phyloP scores from a whole-genome alignment of 2,888 invertebrate genomes.

The Xanthia togata region DNA sequence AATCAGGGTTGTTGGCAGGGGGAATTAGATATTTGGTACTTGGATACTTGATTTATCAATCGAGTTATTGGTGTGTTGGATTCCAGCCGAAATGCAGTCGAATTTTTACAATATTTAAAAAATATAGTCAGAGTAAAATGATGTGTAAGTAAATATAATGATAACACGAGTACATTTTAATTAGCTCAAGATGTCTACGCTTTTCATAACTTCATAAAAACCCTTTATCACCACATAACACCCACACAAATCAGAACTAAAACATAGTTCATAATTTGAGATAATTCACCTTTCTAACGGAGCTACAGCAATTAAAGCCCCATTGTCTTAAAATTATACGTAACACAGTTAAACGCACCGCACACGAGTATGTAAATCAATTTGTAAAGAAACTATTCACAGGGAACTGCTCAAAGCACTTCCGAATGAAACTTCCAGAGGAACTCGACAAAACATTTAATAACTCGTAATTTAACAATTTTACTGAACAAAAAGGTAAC shows the following conservation, averaged over 20 bases:
- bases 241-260: conserved; percentile 22
- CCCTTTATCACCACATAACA: neutral
- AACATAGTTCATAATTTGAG: conserved; percentile 45
- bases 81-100: neutral
- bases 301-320: conserved; percentile 50
- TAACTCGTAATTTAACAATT: conserved; percentile 48
- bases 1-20: neutral
- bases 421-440: conserved; percentile 70
- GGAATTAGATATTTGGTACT: conserved; percentile 29
- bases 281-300: conserved; percentile 44
- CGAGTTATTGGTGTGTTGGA: neutral
- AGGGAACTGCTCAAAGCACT: conserved; percentile 74
- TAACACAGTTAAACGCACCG: conserved; percentile 62
- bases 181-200: neutral
- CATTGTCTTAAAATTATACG: conserved; percentile 62
- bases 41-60: conserved; percentile 2
- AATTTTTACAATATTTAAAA: neutral
- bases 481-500: conserved; percentile 36
- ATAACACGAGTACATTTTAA: neutral
- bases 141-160: no score
- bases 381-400: conserved; percentile 77
- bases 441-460: conserved; percentile 61
- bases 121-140: no score
- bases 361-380: conserved; percentile 74
- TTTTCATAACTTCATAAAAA: conserved; percentile 4